Evolutionary conservation across 2,797 vertebrate species (phyloP), one percentile per base, ranked within the genome.

Genomic region (Denticeps clupeoides): DNA sequence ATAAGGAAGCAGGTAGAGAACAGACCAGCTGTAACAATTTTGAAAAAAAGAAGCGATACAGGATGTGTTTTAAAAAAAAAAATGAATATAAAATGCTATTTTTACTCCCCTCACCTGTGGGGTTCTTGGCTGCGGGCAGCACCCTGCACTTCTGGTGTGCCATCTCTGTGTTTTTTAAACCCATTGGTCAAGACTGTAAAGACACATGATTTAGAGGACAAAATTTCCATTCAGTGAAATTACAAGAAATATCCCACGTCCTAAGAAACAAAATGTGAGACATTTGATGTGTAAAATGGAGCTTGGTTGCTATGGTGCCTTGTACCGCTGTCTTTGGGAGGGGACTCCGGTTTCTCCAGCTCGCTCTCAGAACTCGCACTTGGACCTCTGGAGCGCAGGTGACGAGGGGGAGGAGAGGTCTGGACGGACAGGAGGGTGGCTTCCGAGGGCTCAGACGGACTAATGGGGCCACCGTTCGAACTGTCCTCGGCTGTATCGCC

Each of bases 141-240:
- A 28, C 33, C 73, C 41, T 86, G 85, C 0, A 84, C 85, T 42
- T 92, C 87, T 44, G 77, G 81, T 44, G 84, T 68, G 2, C 70
- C 78, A 59, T 89, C 86, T 1, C 71, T 54, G 3, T 81, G 78
- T 47, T 80, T 86, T 6, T 67, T 60, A 49, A 85, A 80, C 62
- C 88, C 90, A 8, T 96, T 96, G 42, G 82, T 85, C 63, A 93
- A 74, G 15, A 83, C 90, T 95, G 77, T 3, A 71, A 31, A 24
- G 15, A 27, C n/a, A 13, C n/a, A 33, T 3, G 13, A 10, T 37
- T 3, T 12, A 37, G 7, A n/a, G 3, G 16, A 4, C 7, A 18
- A 16, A 10, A 40, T 40, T 11, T 9, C 6, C 13, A 2, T 4
- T n/a, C 5, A 19, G 21, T n/a, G n/a, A n/a, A n/a, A n/a, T n/a